Percentiles rank a stretch among this genome's conserved stretches.
These are phyloP conservation scores for Epizoanthus stellaris DNA, from an alignment of 92 coral and sea anemone genomes.

Conservation along the genomic window DNA sequence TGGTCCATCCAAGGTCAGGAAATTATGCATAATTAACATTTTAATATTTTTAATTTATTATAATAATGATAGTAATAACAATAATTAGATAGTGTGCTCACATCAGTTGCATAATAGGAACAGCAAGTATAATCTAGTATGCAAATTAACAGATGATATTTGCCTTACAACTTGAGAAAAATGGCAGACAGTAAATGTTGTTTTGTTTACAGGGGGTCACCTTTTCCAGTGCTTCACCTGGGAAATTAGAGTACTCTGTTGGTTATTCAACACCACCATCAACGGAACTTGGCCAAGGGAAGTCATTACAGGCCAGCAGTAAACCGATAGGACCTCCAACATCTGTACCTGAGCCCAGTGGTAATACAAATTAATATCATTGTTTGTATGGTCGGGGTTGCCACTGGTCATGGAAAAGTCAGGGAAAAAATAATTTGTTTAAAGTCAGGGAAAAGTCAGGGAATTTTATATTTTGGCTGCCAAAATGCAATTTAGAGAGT, in stretches of 20 bases:
- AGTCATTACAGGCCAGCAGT: not conserved
- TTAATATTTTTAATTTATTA: too few relatives aligned
- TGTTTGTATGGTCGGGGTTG: too few relatives aligned
- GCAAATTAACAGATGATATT: not conserved
- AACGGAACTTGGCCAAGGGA: slow-evolving; percentile 16
- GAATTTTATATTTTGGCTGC: not conserved
- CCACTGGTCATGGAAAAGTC: too few relatives aligned
- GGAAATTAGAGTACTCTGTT: slow-evolving; percentile 64
- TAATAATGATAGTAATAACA: too few relatives aligned
- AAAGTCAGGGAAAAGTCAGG: too few relatives aligned
- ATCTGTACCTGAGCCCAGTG: not conserved
- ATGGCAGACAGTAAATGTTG: not conserved
- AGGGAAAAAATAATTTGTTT: too few relatives aligned
- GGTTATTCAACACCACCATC: slow-evolving; percentile 52
- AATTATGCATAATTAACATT: not conserved
- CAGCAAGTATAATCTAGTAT: too few relatives aligned
- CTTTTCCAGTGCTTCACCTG: slow-evolving; percentile 73
- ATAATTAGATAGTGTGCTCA: too few relatives aligned
- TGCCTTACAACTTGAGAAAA: not conserved
- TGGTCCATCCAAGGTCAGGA: slow-evolving; percentile 61
- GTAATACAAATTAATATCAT: slow-evolving; percentile 14
- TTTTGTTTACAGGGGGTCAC: slow-evolving; percentile 67
- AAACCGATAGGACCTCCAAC: not conserved
- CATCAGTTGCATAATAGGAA: too few relatives aligned
- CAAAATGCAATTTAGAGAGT: not conserved